phyloP scores from a whole-genome alignment of 1,140 invertebrate genomes.

The Ceratoteleas bidentatus region DNA sequence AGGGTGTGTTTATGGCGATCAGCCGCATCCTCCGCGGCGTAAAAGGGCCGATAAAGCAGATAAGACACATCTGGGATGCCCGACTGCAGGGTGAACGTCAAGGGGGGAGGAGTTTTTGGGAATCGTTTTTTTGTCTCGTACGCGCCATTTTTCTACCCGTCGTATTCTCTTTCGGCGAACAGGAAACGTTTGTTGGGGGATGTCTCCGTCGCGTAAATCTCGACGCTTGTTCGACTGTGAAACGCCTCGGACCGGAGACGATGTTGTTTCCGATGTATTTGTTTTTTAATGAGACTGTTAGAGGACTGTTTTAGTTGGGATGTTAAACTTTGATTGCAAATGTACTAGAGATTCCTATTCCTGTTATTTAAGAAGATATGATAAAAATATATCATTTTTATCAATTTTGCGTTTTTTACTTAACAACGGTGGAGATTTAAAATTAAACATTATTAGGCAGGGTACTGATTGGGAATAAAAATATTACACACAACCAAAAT shows the following conservation, averaged over 20 bases:
- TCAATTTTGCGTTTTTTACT: no score
- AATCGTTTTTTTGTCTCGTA: slow-evolving; percentile 19
- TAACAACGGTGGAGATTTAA: no score
- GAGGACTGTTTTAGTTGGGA: no score
- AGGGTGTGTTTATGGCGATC: slow-evolving; percentile 61
- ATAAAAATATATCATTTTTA: not conserved
- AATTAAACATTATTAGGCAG: no score
- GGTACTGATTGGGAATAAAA: no score
- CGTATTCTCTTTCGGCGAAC: slow-evolving; percentile 43
- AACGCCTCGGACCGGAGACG: slow-evolving; percentile 40
- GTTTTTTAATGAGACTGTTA: no score
- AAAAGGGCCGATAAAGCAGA: slow-evolving; percentile 78
- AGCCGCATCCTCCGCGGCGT: slow-evolving; percentile 52
- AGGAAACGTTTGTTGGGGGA: slow-evolving; percentile 53
- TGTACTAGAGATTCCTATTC: no score
- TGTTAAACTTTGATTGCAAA: no score
- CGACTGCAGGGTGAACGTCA: no score
- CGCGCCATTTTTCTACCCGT: slow-evolving; percentile 38
- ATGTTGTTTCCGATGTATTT: no score
- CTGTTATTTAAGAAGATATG: no score
- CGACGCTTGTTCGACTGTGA: slow-evolving; percentile 50
- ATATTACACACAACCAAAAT: no score
- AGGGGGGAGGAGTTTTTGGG: slow-evolving; percentile 43
- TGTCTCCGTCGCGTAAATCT: slow-evolving; percentile 60
- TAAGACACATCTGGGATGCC: slow-evolving; percentile 76